Percentiles rank a stretch among this genome's conserved stretches.
These are phyloP conservation scores for Apis mellifera DNA, from an alignment of 1,140 invertebrate genomes.

Conservation along the genomic window Amel_HAv3.1 CM009938.2:10736501-10737000, in stretches of 20 bases:
- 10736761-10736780: no score
- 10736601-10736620: slow-evolving; percentile 9
- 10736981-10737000: no score
- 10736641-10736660: slow-evolving; percentile 13
- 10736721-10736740: neutral
- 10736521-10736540: slow-evolving; percentile 7
- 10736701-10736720: neutral
- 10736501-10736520: neutral
- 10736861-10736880: no score
- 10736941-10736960: no score
- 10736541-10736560: slow-evolving; percentile 18
- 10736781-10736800: no score
- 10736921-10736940: no score
- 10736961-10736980: no score
- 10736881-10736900: no score
- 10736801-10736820: no score
- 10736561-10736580: neutral
- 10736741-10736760: neutral
- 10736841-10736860: no score
- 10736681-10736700: slow-evolving; percentile 8
- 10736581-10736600: neutral
- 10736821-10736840: no score
- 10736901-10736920: no score
- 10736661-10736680: slow-evolving; percentile 7
- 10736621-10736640: slow-evolving; percentile 22